A percentile compares a stretch with the other conserved stretches of the same genome.
Evolutionary conservation across 2,797 vertebrate species (phyloP).

Genomic region (Parotocinclus haroldoi): DNA sequence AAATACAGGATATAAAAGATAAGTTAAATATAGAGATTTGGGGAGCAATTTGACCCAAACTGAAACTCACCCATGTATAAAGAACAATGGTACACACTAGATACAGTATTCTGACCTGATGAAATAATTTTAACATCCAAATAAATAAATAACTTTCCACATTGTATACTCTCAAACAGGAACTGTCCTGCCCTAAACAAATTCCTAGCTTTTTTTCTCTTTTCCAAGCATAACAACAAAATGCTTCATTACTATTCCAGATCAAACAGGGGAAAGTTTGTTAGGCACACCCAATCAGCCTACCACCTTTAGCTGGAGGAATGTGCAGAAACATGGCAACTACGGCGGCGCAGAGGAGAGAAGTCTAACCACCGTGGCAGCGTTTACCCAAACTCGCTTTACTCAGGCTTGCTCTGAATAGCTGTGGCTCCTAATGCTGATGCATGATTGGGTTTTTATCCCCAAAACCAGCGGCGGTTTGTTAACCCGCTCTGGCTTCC

Average conservation of each 20-base stretch:
- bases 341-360: constrained; percentile 37
- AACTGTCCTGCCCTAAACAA: constrained; percentile 70
- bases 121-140: too few relatives aligned
- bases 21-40: too few relatives aligned
- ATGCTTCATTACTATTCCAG: constrained; percentile 67
- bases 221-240: constrained; percentile 57
- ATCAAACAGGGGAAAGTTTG: constrained; percentile 61
- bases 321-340: constrained; percentile 50
- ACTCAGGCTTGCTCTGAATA: constrained; percentile 61
- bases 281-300: constrained; percentile 55
- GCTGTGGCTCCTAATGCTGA: constrained; percentile 54
- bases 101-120: too few relatives aligned
- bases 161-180: constrained; percentile 56
- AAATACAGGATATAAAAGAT: too few relatives aligned
- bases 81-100: too few relatives aligned
- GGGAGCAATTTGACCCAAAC: too few relatives aligned
- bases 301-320: constrained; percentile 60
- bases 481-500: constrained; percentile 1
- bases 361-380: constrained; percentile 37
- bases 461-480: constrained; percentile 32
- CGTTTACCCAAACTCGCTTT: constrained; percentile 58
- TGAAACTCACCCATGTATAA: too few relatives aligned
- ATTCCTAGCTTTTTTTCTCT: constrained; percentile 69
- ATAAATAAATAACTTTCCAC: background rate
- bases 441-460: constrained; percentile 31